Evolutionary conservation across 2,113 vertebrate genomes (phyloP).

Genomic region (Boulengeromyrus knoepffleri): DNA sequence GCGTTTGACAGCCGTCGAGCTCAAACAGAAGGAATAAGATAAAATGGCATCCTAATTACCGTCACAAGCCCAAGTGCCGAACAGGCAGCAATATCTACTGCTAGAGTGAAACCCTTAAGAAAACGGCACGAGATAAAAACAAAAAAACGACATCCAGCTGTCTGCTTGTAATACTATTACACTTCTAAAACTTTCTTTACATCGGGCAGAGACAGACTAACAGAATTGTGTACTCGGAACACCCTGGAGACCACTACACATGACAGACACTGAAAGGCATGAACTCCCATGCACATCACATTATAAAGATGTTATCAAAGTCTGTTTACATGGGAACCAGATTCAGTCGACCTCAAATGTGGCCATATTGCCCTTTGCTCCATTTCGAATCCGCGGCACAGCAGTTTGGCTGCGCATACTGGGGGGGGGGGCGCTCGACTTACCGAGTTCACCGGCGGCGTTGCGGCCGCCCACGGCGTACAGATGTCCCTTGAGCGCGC

Average conservation of each 20-base stretch:
- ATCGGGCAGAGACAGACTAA: neutral
- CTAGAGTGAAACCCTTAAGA: neutral
- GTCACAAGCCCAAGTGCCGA: neutral
- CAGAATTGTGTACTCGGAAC: neutral
- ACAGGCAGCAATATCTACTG: neutral
- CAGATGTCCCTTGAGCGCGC: slow-evolving; percentile 77
- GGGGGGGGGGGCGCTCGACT: slow-evolving; percentile 26
- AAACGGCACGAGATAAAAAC: neutral
- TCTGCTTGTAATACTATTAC: neutral
- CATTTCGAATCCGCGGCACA: neutral
- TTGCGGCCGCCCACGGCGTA: slow-evolving; percentile 74
- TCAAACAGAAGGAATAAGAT: neutral
- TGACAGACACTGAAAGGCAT: neutral
- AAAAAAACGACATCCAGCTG: neutral
- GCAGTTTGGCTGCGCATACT: neutral
- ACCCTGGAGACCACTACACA: neutral
- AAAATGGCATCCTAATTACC: neutral
- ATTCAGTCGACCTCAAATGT: neutral
- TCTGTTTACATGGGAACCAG: neutral
- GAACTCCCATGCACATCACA: neutral
- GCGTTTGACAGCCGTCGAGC: neutral
- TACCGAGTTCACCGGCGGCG: slow-evolving; percentile 76
- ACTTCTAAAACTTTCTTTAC: neutral
- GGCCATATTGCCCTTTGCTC: neutral
- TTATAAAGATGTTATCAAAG: neutral